A percentile compares a stretch with the other conserved stretches of the same genome.
phyloP scores from a whole-genome alignment of 2,888 invertebrate genomes.

The Drosophila conformis region DNA sequence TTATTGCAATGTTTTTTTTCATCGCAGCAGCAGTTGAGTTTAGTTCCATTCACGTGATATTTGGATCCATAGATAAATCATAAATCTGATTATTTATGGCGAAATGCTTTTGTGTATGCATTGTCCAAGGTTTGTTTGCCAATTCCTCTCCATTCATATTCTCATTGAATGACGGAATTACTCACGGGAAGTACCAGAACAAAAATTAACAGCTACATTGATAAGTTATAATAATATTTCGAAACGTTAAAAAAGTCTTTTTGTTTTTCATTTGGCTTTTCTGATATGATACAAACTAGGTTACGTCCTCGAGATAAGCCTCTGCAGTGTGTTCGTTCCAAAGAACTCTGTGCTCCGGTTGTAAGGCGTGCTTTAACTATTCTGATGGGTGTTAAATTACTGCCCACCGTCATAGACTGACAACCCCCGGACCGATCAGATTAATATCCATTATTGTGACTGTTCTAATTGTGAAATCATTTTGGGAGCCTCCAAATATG shows the following conservation, averaged over 20 bases:
- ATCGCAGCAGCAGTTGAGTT: conserved; percentile 1
- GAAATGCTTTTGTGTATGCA: conserved; percentile 18
- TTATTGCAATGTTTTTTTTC: conserved; percentile 2
- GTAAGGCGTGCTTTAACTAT: neutral
- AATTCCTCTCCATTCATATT: conserved; percentile 16
- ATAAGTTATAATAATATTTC: neutral
- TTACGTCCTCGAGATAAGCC: neutral
- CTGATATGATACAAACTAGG: neutral
- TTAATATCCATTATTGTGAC: neutral
- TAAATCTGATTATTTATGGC: conserved; percentile 15
- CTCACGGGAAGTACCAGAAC: conserved; percentile 9
- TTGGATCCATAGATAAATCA: conserved; percentile 5
- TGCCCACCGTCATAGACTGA: conserved; percentile 5
- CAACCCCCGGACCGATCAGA: neutral
- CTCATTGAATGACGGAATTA: conserved; percentile 8
- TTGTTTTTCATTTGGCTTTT: neutral
- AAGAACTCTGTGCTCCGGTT: conserved; percentile 4
- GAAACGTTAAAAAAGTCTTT: neutral
- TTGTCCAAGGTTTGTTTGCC: conserved; percentile 14
- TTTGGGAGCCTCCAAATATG: conserved; percentile 9
- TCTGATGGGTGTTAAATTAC: conserved; percentile 25
- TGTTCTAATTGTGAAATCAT: conserved; percentile 1
- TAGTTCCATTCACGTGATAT: conserved; percentile 12
- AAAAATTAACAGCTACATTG: neutral
- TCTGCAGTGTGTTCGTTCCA: neutral